Evolutionary conservation across 2,113 vertebrate species (phyloP), one percentile per base, ranked within the genome.

Genomic region (Lutjanus erythropterus): DNA sequence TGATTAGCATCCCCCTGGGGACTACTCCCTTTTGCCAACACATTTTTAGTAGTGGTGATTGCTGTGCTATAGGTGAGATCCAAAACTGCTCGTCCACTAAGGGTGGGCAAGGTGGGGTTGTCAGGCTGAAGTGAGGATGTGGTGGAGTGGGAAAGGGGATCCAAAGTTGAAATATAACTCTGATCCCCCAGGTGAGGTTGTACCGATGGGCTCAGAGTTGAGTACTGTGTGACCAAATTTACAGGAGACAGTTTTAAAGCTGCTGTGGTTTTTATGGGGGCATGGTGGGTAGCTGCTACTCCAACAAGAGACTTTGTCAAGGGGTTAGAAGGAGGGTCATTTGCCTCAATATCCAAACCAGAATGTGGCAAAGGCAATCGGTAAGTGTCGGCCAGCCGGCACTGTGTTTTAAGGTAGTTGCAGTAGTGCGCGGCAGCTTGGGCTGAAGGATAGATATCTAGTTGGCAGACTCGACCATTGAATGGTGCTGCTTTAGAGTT

Each of bases 361-460:
- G 76, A 68, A 74, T 81, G 19, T 42, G 81, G 81, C 16, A 3
- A 56, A 33, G 83, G 80, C 82, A 94, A 96, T 94, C 96, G 96
- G 65, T 96, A 94, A 0, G 95, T 96, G 89, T 97, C 96, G 37
- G 96, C 94, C 80, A 91, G 95, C 79, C 88, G 94, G 91, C 98
- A 99, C 73, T 96, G 97, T 91, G 96, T 96, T 84, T 95, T 98
- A 91, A 98, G 88, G 16, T 96, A 96, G 89, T 94, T 94, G 89
- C 98, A 99, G 85, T 99, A 99, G 86, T 96, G 94, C 35, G 95
- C 93, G 85, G 96, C 96, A 68, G 96, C 96, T 94, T 95, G 94
- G 65, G 96, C 95, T 47, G 96, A 96, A 33, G 97, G 97, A 93
- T 98, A 96, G 64, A 99, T 94, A 86, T 99, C 97, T 75, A 99